These are phyloP conservation scores for Ganaspis brasiliensis DNA, from an alignment of 2,888 invertebrate genomes.

Conservation along the genomic window DNA sequence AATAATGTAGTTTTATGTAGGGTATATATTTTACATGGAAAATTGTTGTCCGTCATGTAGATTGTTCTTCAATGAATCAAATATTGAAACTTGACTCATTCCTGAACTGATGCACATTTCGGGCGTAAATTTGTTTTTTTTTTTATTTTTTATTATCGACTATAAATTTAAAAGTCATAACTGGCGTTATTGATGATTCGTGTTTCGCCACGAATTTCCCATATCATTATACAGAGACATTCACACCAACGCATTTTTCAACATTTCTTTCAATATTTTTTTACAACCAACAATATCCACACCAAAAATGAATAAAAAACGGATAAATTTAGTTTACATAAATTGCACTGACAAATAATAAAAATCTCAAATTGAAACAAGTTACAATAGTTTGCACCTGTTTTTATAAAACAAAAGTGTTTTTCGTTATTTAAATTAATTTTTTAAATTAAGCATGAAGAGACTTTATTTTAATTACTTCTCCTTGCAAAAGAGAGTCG, in stretches of 20 bases:
- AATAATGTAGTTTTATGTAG: conserved; percentile 78
- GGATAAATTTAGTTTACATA: too few species aligned
- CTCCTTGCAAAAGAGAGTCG: background rate
- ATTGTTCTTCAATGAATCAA: conserved; percentile 60
- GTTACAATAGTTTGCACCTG: too few species aligned
- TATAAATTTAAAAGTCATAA: conserved; percentile 65
- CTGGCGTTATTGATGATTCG: conserved; percentile 54
- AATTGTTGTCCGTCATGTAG: conserved; percentile 69
- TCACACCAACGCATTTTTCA: conserved; percentile 45
- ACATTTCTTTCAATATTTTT: background rate
- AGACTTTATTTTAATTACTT: too few species aligned
- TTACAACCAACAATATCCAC: background rate
- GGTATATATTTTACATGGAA: conserved; percentile 79
- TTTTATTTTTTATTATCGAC: conserved; percentile 59
- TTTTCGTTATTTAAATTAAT: too few species aligned
- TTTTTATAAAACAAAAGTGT: too few species aligned
- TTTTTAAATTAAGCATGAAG: too few species aligned
- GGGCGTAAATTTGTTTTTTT: conserved; percentile 47
- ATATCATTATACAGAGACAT: conserved; percentile 52
- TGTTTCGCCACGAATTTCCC: conserved; percentile 45
- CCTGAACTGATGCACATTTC: conserved; percentile 51
- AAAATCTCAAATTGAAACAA: too few species aligned
- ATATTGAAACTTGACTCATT: conserved; percentile 32
- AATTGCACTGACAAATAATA: too few species aligned
- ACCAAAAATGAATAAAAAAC: background rate